phyloP scores from a whole-genome alignment of 2,888 invertebrate genomes.

The Andrena dorsata region DNA sequence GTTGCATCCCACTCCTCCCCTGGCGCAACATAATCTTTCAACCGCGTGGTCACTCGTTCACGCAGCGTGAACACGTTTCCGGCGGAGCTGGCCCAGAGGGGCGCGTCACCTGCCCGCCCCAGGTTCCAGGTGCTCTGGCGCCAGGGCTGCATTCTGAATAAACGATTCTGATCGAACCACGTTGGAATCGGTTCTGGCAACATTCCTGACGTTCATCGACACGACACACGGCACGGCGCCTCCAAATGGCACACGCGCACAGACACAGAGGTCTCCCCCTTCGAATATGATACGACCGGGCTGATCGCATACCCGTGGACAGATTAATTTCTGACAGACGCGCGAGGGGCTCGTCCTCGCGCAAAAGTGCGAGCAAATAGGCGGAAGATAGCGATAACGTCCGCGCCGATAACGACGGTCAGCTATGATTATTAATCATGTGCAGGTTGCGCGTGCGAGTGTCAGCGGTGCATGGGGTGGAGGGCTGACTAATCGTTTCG shows the following conservation, averaged over 20 bases:
- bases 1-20: conserved; percentile 11
- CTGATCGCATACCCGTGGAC: neutral
- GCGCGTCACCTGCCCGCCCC: conserved; percentile 19
- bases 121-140: conserved; percentile 8
- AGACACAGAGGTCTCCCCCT: neutral
- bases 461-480: conserved; percentile 77
- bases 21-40: conserved; percentile 44
- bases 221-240: neutral
- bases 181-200: no score
- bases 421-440: conserved; percentile 83
- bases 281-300: neutral
- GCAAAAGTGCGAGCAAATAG: conserved; percentile 64
- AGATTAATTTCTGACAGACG: conserved; percentile 57
- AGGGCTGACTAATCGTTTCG: conserved; percentile 83
- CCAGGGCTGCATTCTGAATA: neutral
- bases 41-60: conserved; percentile 27
- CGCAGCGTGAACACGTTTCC: conserved; percentile 16
- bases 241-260: neutral
- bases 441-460: conserved; percentile 83
- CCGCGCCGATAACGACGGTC: conserved; percentile 68
- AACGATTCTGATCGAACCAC: no score
- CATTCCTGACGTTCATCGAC: no score
- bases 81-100: neutral
- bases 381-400: conserved; percentile 72
- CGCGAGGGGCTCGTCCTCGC: conserved; percentile 26